Evolutionary conservation across 30 jellyfish, hydroid and myxozoan genomes (phyloP).

Genomic region (Catostylus mosaicus): DNA sequence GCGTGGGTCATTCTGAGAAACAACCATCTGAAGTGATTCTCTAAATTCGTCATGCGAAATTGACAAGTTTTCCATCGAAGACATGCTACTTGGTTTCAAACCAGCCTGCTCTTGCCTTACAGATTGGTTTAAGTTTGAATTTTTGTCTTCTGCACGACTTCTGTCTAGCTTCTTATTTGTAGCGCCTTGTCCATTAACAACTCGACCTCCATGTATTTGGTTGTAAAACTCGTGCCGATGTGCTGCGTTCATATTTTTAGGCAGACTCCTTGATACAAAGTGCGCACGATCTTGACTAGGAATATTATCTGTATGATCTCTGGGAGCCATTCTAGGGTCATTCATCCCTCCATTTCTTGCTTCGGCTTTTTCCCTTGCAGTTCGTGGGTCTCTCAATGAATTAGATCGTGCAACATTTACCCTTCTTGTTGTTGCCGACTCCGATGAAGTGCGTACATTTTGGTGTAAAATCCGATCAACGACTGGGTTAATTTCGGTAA

Average conservation of each 20-base stretch:
- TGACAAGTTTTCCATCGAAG: slow-evolving; percentile 84
- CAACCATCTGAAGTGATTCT: slow-evolving; percentile 88
- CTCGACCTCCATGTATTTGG: slow-evolving; percentile 44
- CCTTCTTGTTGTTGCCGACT: slow-evolving; percentile 45
- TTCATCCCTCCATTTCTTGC: slow-evolving; percentile 48
- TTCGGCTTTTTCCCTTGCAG: slow-evolving; percentile 63
- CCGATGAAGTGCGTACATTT: slow-evolving; percentile 59
- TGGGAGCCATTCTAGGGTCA: slow-evolving; percentile 25
- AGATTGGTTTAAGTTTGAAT: slow-evolving; percentile 37
- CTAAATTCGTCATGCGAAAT: slow-evolving; percentile 93
- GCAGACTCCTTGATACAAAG: slow-evolving; percentile 89
- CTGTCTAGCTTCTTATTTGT: background rate
- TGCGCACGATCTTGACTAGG: slow-evolving; percentile 87
- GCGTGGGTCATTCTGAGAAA: slow-evolving; percentile 88
- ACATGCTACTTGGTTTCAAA: slow-evolving; percentile 72
- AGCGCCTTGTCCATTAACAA: slow-evolving; percentile 48
- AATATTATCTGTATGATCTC: slow-evolving; percentile 35
- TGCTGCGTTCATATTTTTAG: slow-evolving; percentile 84
- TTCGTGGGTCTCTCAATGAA: slow-evolving; percentile 81
- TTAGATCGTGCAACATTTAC: slow-evolving; percentile 94
- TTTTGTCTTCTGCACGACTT: slow-evolving; percentile 46
- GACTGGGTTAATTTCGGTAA: slow-evolving; percentile 94
- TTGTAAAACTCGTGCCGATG: slow-evolving; percentile 68
- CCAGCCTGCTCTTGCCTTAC: slow-evolving; percentile 21
- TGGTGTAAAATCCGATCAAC: slow-evolving; percentile 62